These are phyloP conservation scores for Aphidius colemani DNA, from an alignment of 2,888 invertebrate species.

Conservation along the genomic window DNA sequence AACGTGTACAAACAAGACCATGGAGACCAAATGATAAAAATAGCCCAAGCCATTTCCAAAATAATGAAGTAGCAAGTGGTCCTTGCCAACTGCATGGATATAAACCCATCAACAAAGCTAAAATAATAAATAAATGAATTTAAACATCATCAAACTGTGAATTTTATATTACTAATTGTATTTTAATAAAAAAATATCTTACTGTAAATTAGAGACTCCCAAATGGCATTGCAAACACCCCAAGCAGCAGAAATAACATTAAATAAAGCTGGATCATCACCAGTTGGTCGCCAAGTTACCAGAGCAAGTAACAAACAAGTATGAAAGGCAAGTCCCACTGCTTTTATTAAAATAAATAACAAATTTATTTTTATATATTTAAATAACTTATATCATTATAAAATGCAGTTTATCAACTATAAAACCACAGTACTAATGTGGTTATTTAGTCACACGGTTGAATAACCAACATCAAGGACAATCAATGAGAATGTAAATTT, in stretches of 20 bases:
- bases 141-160: background rate
- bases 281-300: conserved; percentile 79
- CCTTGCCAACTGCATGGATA: conserved; percentile 60
- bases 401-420: too few relatives aligned
- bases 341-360: conserved; percentile 56
- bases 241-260: conserved; percentile 84
- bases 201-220: conserved; percentile 71
- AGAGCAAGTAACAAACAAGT: conserved; percentile 77
- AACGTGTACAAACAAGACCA: conserved; percentile 64
- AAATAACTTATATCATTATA: conserved; percentile 14
- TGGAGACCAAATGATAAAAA: conserved; percentile 66
- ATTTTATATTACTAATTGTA: background rate
- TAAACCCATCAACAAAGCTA: conserved; percentile 54
- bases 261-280: conserved; percentile 79
- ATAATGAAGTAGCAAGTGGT: conserved; percentile 58
- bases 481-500: background rate
- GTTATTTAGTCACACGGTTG: conserved; percentile 20
- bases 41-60: conserved; percentile 66
- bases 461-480: conserved; percentile 31
- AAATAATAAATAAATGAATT: conserved; percentile 15
- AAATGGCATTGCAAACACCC: conserved; percentile 85
- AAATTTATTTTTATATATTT: background rate
- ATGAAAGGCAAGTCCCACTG: conserved; percentile 81
- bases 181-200: conserved; percentile 28
- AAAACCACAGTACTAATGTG: too few relatives aligned